phyloP scores from a whole-genome alignment of 2,888 invertebrate genomes.

The Dolichomitus sp. region DNA sequence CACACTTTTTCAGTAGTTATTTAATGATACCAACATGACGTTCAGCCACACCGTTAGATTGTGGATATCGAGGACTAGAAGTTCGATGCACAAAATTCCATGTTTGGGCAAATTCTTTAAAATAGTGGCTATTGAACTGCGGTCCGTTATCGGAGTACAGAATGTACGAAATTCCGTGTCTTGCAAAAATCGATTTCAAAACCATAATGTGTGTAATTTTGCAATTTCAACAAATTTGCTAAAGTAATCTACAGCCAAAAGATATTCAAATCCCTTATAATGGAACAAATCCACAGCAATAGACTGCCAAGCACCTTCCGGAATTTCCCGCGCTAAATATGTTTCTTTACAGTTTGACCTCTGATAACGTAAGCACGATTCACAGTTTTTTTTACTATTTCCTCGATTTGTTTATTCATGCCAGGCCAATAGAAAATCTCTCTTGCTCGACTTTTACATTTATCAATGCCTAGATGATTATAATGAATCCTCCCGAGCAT shows the following conservation, averaged over 20 bases:
- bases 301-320: constrained; percentile 51
- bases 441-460: constrained; percentile 50
- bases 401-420: constrained; percentile 61
- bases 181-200: constrained; percentile 2
- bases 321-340: constrained; percentile 56
- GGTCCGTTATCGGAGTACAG: constrained; percentile 31
- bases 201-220: constrained; percentile 9
- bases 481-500: constrained; percentile 58
- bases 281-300: constrained; percentile 60
- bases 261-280: constrained; percentile 28
- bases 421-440: constrained; percentile 63
- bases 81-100: constrained; percentile 55
- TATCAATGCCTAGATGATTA: constrained; percentile 62
- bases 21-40: constrained; percentile 48
- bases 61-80: constrained; percentile 33
- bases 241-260: constrained; percentile 44
- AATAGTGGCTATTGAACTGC: constrained; percentile 28
- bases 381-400: constrained; percentile 53
- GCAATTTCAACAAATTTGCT: constrained; percentile 48
- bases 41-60: background rate
- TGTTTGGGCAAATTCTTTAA: constrained; percentile 22
- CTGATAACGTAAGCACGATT: constrained; percentile 45
- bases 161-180: constrained; percentile 42
- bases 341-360: constrained; percentile 48
- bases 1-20: constrained; percentile 55